Base-by-base conservation (phyloP, 2,888 invertebrate genomes). In the Octodonta nipae region DNA sequence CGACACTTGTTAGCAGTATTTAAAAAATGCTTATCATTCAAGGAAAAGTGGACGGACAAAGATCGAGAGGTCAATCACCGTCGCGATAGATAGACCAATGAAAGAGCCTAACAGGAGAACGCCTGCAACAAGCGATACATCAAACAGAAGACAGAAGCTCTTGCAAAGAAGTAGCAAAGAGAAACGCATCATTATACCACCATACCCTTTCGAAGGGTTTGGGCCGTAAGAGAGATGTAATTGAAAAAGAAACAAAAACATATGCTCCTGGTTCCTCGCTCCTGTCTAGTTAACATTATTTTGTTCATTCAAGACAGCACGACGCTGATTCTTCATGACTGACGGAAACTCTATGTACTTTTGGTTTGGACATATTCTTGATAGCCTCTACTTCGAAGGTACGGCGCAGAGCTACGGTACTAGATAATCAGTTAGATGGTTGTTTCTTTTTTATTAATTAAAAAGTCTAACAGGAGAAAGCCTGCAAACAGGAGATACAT, bases 381-480 rank as follows among this genome's bases (percentile, higher is more conserved):
- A n/a, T n/a, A n/a, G n/a, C n/a, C n/a, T n/a, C n/a, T n/a, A n/a
- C n/a, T n/a, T n/a, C n/a, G n/a, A n/a, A n/a, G n/a, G n/a, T n/a
- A n/a, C n/a, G n/a, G n/a, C n/a, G n/a, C n/a, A n/a, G n/a, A n/a
- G n/a, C n/a, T n/a, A n/a, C n/a, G n/a, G n/a, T n/a, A n/a, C n/a
- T n/a, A n/a, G n/a, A n/a, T n/a, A n/a, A n/a, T n/a, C n/a, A n/a
- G n/a, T n/a, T n/a, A n/a, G n/a, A n/a, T n/a, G n/a, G n/a, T n/a
- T n/a, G n/a, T n/a, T n/a, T n/a, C n/a, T n/a, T n/a, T n/a, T n/a
- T n/a, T n/a, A 20, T n/a, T n/a, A 20, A 20, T 20, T 20, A 20
- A 20, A 20, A n/a, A 20, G 20, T n/a, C 20, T 20, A 20, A 20
- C 20, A 20, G 20, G n/a, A 20, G 20, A 20, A 20, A 20, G n/a